A percentile compares a stretch with the other conserved stretches of the same genome.
Evolutionary conservation across 2,888 invertebrate species (phyloP).

Genomic region (Cistogaster globosa): DNA sequence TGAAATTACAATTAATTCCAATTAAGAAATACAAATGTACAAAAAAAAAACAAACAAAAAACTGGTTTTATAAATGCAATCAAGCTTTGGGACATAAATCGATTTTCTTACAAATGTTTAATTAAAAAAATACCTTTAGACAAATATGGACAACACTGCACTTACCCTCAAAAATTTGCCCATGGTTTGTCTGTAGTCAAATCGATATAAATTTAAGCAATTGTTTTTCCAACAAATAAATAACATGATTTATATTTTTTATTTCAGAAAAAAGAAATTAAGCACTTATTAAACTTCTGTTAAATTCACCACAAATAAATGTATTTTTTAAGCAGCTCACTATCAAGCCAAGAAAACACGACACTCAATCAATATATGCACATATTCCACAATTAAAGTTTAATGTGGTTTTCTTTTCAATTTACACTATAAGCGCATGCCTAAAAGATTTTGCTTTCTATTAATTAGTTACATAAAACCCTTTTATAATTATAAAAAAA

Average conservation of each 20-base stretch:
- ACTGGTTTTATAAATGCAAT: too few relatives aligned
- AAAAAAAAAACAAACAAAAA: neutral
- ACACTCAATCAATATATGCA: constrained; percentile 6
- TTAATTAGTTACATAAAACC: constrained; percentile 24
- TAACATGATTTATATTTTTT: constrained; percentile 42
- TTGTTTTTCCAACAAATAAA: constrained; percentile 36
- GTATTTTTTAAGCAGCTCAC: neutral
- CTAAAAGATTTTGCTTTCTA: constrained; percentile 14
- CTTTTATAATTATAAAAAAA: constrained; percentile 3
- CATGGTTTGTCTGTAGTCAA: constrained; percentile 27
- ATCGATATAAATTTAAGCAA: constrained; percentile 16
- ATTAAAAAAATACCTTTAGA: too few relatives aligned
- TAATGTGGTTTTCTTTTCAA: neutral
- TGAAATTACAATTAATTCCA: too few relatives aligned
- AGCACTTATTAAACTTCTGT: neutral
- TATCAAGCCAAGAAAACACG: constrained; percentile 4
- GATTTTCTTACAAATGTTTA: too few relatives aligned
- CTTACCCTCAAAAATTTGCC: constrained; percentile 51
- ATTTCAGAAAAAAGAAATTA: neutral
- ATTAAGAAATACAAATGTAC: neutral
- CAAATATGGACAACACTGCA: neutral
- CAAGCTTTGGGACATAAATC: too few relatives aligned
- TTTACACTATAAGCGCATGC: constrained; percentile 39
- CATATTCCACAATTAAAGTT: constrained; percentile 26
- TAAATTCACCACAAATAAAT: neutral